Conservation (phyloP, 2,113 vertebrate species). For the Pseudois nayaur region DNA sequence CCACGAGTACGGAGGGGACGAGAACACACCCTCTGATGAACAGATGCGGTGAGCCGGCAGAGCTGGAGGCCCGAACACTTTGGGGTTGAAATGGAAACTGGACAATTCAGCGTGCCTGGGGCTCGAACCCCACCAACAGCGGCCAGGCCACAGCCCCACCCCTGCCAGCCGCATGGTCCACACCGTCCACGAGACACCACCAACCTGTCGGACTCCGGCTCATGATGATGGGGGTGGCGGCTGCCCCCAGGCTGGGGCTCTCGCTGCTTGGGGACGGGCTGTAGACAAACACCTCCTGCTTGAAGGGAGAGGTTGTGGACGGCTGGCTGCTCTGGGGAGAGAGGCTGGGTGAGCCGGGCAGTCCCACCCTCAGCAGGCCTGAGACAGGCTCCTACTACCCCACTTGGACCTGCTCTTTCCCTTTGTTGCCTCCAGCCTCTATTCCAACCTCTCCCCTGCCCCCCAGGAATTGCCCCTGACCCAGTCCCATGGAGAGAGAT, state of each 20-base stretch:
- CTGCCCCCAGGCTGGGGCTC: conserved; percentile 76
- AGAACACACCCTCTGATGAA: neutral
- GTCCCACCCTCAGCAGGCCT: neutral
- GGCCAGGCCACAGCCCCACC: neutral
- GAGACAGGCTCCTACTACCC: neutral
- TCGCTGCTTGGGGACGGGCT: conserved; percentile 82
- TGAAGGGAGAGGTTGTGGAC: conserved; percentile 82
- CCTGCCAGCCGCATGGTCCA: rapidly evolving
- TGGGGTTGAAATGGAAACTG: rapidly evolving
- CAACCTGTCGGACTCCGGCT: conserved; percentile 93
- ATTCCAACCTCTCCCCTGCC: neutral
- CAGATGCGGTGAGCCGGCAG: neutral
- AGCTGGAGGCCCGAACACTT: neutral
- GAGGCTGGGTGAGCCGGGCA: neutral
- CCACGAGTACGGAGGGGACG: rapidly evolving
- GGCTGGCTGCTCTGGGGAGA: conserved; percentile 86
- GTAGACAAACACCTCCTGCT: conserved; percentile 86
- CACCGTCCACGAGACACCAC: rapidly evolving
- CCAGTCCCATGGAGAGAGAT: neutral
- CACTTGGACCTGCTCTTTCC: neutral
- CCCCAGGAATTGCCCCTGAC: neutral
- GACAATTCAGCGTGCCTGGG: rapidly evolving
- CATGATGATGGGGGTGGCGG: conserved; percentile 88
- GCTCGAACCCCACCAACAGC: rapidly evolving
- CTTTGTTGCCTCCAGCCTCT: neutral